These are phyloP conservation scores for Cyrtorhinus lividipennis DNA, from an alignment of 1,140 invertebrate species.

Conservation along the genomic window DNA sequence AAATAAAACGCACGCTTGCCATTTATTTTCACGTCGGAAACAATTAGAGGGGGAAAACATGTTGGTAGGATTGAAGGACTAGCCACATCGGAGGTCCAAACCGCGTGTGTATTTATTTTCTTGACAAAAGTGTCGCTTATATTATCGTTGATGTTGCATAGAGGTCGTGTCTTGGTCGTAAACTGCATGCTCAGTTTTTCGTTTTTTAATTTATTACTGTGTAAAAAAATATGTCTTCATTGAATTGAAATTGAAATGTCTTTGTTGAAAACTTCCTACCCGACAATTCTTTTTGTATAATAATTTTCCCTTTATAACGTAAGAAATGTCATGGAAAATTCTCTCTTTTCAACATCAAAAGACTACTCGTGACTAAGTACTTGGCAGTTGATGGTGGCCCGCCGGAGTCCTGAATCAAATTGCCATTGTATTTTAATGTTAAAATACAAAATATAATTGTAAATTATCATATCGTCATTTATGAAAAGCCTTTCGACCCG, in stretches of 20 bases:
- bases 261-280: background rate
- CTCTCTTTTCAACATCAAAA: background rate
- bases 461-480: too few species aligned
- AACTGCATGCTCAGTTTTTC: background rate
- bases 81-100: conserved; percentile 17
- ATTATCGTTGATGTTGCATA: background rate
- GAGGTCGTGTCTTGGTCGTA: background rate
- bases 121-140: background rate
- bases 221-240: background rate
- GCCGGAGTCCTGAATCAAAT: background rate
- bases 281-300: background rate
- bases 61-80: conserved; percentile 23
- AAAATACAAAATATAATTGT: background rate
- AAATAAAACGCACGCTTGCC: too few species aligned
- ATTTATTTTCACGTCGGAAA: conserved; percentile 13
- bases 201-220: background rate
- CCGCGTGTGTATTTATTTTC: background rate
- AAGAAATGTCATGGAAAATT: background rate
- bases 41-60: background rate
- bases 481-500: too few species aligned
- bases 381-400: background rate
- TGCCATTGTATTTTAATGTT: background rate
- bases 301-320: too few species aligned
- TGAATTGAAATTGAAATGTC: background rate
- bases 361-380: background rate